These are phyloP conservation scores for Argyresthia goedartella DNA, from an alignment of 2,888 invertebrate genomes.

Conservation along the genomic window DNA sequence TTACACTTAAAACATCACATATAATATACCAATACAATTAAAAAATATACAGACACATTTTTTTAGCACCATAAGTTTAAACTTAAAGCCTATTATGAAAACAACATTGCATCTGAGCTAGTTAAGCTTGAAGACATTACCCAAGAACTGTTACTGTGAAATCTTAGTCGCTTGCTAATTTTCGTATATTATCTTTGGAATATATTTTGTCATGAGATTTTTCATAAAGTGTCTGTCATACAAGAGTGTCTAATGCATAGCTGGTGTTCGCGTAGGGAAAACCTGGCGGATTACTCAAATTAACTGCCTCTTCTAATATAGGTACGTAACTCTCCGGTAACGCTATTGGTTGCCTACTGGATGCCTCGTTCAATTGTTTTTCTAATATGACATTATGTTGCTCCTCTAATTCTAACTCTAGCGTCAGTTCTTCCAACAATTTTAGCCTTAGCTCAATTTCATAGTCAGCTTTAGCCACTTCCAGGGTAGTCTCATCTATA, in stretches of 20 bases:
- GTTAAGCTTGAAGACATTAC: too few relatives aligned
- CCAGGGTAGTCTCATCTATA: constrained; percentile 63
- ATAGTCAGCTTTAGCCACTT: constrained; percentile 59
- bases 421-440: constrained; percentile 62
- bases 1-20: too few relatives aligned
- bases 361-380: constrained; percentile 53
- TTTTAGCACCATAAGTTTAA: too few relatives aligned
- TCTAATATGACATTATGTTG: constrained; percentile 60
- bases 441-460: constrained; percentile 67
- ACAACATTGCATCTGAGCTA: too few relatives aligned
- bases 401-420: constrained; percentile 65
- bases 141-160: too few relatives aligned
- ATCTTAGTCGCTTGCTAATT: constrained; percentile 16
- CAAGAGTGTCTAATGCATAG: constrained; percentile 59
- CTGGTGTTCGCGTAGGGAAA: constrained; percentile 23
- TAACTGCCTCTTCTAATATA: constrained; percentile 42
- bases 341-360: constrained; percentile 55
- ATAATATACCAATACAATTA: too few relatives aligned
- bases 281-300: background rate
- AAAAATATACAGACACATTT: too few relatives aligned
- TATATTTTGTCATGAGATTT: background rate
- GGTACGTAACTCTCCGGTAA: constrained; percentile 60
- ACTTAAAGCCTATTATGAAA: too few relatives aligned
- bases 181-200: constrained; percentile 19
- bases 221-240: constrained; percentile 51